Evolutionary conservation across 2,113 vertebrate genomes (phyloP).

Genomic region (Pangasianodon gigas): DNA sequence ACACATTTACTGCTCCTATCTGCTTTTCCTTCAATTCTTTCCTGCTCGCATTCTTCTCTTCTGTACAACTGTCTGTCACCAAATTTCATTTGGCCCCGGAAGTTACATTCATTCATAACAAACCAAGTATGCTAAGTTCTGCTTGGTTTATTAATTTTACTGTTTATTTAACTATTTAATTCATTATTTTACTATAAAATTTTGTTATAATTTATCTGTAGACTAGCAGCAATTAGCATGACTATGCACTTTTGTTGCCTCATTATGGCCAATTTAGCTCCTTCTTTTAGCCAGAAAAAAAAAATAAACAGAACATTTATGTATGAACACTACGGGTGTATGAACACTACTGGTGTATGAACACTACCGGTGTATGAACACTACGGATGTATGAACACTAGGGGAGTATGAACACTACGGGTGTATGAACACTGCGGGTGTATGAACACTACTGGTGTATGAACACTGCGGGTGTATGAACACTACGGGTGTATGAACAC

Average conservation of each 20-base stretch:
- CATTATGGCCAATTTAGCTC: neutral
- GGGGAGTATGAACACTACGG: too few species aligned
- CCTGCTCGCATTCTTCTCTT: conserved; percentile 62
- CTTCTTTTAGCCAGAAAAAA: neutral
- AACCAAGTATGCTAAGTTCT: neutral
- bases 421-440: too few species aligned
- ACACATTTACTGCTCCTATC: conserved; percentile 63
- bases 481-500: too few species aligned
- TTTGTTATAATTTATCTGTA: neutral
- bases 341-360: too few species aligned
- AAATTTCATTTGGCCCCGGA: conserved; percentile 48
- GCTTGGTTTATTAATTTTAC: neutral
- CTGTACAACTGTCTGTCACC: conserved; percentile 62
- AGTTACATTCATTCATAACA: neutral
- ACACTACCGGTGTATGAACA: too few species aligned
- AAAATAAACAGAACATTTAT: neutral
- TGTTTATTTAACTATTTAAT: neutral
- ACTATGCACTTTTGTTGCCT: neutral
- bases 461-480: too few species aligned
- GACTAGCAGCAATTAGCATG: neutral
- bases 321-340: too few species aligned
- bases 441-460: too few species aligned
- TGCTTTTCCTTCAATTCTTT: conserved; percentile 70
- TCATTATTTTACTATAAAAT: neutral
- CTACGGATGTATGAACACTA: too few species aligned